Base-by-base conservation (phyloP, 2,797 vertebrate genomes). In the Melanotaenia parkinsoni region DNA sequence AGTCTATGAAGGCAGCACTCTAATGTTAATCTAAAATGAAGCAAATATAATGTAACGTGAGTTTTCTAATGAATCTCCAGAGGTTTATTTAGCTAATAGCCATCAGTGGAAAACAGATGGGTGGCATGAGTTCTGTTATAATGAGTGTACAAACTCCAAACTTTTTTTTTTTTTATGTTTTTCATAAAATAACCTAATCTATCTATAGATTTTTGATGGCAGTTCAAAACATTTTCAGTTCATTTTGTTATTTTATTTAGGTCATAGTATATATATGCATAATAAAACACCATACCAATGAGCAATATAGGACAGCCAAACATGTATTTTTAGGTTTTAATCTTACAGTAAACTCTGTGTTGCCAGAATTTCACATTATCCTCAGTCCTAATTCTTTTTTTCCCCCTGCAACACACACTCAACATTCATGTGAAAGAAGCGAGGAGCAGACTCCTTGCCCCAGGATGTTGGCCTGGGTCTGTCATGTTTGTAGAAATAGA, bases 371-470 rank as follows among this genome's bases (percentile, higher is more conserved):
- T 75, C 20, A 33, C 16, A 43, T 11, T 54, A 26, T 28, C 54
- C 10, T 63, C n/a, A 13, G 11, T 53, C 51, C 2, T n/a, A 56
- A n/a, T 43, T 67, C 58, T 62, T 53, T 47, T 66, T 58, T 50
- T 4, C 3, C 10, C 20, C 32, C 50, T 58, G 68, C 61, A 53
- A 1, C 28, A 58, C 58, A 45, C 71, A 33, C 56, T 51, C 35
- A 37, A 54, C 64, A 72, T 72, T 83, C 37, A 68, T 77, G 75
- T 70, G 70, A 74, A 63, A 76, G 81, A 62, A 58, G 24, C 66
- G 63, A 64, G 68, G 71, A 86, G 82, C 91, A 86, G 85, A 88
- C 81, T 91, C 73, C 80, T 80, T 78, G 87, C 91, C 89, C 4
- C 66, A 73, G 88, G 90, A 82, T 75, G 82, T 91, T 89, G 85